Conservation (phyloP, 1,140 invertebrate species). For the Branchinecta lindahli region DNA sequence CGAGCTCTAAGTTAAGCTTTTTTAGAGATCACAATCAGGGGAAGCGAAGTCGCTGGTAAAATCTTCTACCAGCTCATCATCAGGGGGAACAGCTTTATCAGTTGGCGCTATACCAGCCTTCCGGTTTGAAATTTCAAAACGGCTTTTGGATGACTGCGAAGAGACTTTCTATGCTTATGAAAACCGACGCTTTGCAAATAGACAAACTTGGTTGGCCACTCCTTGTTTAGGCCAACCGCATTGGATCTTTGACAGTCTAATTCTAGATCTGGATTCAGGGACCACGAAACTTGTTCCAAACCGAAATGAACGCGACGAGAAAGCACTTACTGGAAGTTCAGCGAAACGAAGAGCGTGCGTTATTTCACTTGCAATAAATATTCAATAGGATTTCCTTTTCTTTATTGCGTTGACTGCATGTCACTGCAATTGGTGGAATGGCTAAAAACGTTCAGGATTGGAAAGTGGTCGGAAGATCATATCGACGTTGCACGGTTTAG, state of each 20-base stretch:
- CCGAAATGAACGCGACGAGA: no score
- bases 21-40: neutral
- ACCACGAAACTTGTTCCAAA: neutral
- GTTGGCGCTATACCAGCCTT: neutral
- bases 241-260: constrained; percentile 5
- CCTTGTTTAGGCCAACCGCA: constrained; percentile 3
- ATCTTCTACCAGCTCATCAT: constrained; percentile 4
- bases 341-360: constrained; percentile 4
- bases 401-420: neutral
- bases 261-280: constrained; percentile 2
- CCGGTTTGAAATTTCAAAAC: constrained; percentile 1
- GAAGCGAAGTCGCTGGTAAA: neutral
- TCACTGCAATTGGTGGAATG: neutral
- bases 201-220: constrained; percentile 4
- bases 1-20: constrained; percentile 5
- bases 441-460: neutral
- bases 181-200: constrained; percentile 8
- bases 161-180: constrained; percentile 2
- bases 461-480: neutral
- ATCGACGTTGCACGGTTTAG: neutral
- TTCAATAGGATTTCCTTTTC: constrained; percentile 1
- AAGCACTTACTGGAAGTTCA: neutral
- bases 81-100: no score
- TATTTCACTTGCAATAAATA: constrained; percentile 5
- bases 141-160: constrained; percentile 1